Percentiles rank a stretch among this genome's conserved stretches.
Evolutionary conservation across 2,113 vertebrate genomes (phyloP).

Genomic region (Rana temporaria): DNA sequence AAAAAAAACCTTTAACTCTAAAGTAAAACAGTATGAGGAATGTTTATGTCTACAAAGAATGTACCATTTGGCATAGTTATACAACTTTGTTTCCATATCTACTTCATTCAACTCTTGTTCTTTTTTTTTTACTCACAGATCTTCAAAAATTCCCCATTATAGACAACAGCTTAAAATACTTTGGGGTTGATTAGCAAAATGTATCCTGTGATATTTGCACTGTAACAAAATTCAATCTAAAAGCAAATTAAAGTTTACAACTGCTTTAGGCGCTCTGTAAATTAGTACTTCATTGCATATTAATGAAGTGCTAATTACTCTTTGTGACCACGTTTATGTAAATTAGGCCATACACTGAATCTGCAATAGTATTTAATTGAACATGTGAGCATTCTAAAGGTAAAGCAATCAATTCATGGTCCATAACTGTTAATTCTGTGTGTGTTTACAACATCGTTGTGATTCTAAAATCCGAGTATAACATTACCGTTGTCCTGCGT

Average conservation of each 20-base stretch:
- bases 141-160: slow-evolving; percentile 36
- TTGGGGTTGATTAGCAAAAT: slow-evolving; percentile 72
- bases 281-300: slow-evolving; percentile 76
- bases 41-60: too few relatives aligned
- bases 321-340: slow-evolving; percentile 75
- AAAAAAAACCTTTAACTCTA: too few relatives aligned
- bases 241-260: slow-evolving; percentile 76
- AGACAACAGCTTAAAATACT: slow-evolving; percentile 64
- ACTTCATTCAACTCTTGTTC: not conserved
- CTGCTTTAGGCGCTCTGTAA: slow-evolving; percentile 67
- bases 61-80: too few relatives aligned
- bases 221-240: slow-evolving; percentile 74
- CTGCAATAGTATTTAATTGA: slow-evolving; percentile 72
- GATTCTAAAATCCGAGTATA: not conserved
- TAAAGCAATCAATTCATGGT: slow-evolving; percentile 29
- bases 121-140: not conserved
- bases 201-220: slow-evolving; percentile 70
- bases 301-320: slow-evolving; percentile 73
- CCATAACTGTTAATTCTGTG: slow-evolving; percentile 9
- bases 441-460: not conserved
- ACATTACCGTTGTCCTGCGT: too few relatives aligned
- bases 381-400: slow-evolving; percentile 52
- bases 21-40: too few relatives aligned
- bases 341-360: slow-evolving; percentile 70
- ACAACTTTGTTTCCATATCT: too few relatives aligned